Base-by-base conservation (phyloP, 1,140 invertebrate species). In the Procambarus virginalis region DNA sequence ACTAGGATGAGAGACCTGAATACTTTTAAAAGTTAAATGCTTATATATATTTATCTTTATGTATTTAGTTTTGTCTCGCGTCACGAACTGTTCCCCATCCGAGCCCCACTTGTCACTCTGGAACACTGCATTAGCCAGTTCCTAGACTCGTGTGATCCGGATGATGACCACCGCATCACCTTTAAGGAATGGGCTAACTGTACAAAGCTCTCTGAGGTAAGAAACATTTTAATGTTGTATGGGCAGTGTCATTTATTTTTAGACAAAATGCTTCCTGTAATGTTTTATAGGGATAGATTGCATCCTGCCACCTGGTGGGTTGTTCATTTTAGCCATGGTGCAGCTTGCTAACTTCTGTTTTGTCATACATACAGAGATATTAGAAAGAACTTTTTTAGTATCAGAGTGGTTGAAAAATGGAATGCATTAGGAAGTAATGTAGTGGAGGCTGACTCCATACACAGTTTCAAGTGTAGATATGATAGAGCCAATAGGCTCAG, bases 81-180 rank as follows among this genome's bases (percentile, higher is more conserved):
- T 64, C 98, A 99, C 94, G 98, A 99, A 94, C 94, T 99, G 84
- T 99, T 99, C 95, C 98, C 98, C 20, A 98, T 99, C 93, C 95
- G 97, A 75, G 98, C 98, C 58, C 97, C 98, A 0, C 94, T 99
- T 58, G 96, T 99, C 95, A 96, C 97, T 22, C 95, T 99, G 93
- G 98, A 99, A 94, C 97, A 98, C 93, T 97, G 98, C 94, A 99
- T 99, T 93, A 97, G 97, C 76, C 97, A 98, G n/a, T 99, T 99
- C 95, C 95, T 99, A 55, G 96, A 99, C 94, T 95, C 95, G 4
- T 99, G 98, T 93, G 98, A 99, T 93, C 94, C 94, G 12, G 95
- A 99, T 93, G 95, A 96, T 92, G 97, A 99, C 94, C 98, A 98
- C 94, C 96, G 96, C 93, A 98, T 99, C 93, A 97, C 97, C 10